These are phyloP conservation scores for Mamestra brassicae DNA, from an alignment of 2,888 invertebrate genomes.

Conservation along the genomic window DNA sequence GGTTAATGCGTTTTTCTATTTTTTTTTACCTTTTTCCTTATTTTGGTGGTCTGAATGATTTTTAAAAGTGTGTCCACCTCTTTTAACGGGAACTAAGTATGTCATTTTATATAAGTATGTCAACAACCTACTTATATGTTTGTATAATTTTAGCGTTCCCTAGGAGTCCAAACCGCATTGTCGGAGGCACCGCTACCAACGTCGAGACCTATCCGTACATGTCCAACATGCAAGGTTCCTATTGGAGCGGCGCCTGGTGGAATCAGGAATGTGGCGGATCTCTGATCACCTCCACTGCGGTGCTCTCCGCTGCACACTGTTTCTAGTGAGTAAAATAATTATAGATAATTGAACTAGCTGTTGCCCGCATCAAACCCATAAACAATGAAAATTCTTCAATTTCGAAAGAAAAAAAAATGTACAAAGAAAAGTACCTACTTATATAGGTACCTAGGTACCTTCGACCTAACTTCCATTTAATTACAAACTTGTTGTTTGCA, in stretches of 20 bases:
- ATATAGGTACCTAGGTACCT: no score
- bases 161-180: slow-evolving; percentile 69
- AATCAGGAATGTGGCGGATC: slow-evolving; percentile 75
- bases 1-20: no score
- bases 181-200: slow-evolving; percentile 73
- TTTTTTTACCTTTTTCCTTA: no score
- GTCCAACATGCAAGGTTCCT: slow-evolving; percentile 73
- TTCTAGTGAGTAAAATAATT: slow-evolving; percentile 69
- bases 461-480: not conserved
- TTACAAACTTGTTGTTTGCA: slow-evolving; percentile 3
- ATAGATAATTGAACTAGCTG: no score
- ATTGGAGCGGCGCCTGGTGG: slow-evolving; percentile 69
- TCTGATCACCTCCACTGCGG: slow-evolving; percentile 66
- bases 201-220: slow-evolving; percentile 76
- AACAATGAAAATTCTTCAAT: no score
- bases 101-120: no score
- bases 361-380: no score
- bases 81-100: no score
- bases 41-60: no score
- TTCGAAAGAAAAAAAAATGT: no score
- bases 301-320: slow-evolving; percentile 79
- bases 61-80: no score
- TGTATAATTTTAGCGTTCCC: slow-evolving; percentile 69
- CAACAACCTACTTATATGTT: not conserved
- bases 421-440: no score